Base-by-base conservation (phyloP, 2,797 vertebrate genomes). In the Glossophaga mutica region DNA sequence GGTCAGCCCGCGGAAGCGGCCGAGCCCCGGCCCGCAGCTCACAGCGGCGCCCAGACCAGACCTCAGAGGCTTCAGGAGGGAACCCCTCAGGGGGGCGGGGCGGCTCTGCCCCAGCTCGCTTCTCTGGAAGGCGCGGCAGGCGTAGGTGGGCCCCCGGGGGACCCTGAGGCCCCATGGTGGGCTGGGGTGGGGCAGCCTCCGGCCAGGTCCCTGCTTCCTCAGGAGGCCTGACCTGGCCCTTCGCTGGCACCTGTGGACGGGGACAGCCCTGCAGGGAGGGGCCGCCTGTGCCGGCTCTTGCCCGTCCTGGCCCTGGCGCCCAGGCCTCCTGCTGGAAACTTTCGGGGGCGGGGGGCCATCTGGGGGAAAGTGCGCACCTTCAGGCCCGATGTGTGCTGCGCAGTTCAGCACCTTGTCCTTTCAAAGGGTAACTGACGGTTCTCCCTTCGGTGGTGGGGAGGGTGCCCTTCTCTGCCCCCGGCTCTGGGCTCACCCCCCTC, bases 371-470 rank as follows among this genome's bases (percentile, higher is more conserved):
- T 18, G 14, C 8, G 0, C 39, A 5, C n/a, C 9, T 9, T 14
- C 67, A 5, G 50, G 29, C 7, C 46, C 9, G 32, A 16, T 0
- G 1, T 32, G 67, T 11, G 34, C 50, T 3, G 21, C 21, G 4
- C 18, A 1, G 0, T 14, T 5, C 65, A 26, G 52, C 0, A 1
- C 5, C 12, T 19, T 7, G 2, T 50, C 85, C 67, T 87, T 52
- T 21, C 44, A 15, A 1, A 15, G 5, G 22, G 68, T 16, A 21
- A 16, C 9, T 5, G 26, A 50, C 0, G 0, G n/a, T 16, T 22
- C 24, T 12, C 79, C 21, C 55, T 14, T 18, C 1, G 55, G 55
- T 44, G 9, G 68, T 0, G 1, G 44, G 73, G 26, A 84, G 67
- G 24, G 46, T 34, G 55, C 68, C 55, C 44, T 48, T 65, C 52